Conservation (phyloP, 2,797 vertebrate species). For the Thunnus albacares region DNA sequence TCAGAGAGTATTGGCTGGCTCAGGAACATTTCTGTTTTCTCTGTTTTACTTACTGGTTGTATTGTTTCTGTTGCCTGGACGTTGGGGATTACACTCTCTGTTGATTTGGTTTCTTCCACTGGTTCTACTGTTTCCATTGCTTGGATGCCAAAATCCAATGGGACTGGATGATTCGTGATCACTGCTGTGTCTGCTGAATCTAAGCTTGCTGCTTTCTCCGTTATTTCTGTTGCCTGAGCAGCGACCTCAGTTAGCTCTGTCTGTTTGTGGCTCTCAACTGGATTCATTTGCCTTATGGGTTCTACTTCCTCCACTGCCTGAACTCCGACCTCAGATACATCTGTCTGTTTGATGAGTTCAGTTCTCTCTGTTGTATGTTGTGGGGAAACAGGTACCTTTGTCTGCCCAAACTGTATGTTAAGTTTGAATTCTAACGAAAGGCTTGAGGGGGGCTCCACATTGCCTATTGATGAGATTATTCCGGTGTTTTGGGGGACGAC, state of each 20-base stretch:
- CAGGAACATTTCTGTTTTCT: conserved; percentile 21
- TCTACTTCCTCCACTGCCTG: conserved; percentile 43
- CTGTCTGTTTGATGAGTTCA: conserved; percentile 20
- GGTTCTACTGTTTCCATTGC: conserved; percentile 18
- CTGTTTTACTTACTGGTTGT: conserved; percentile 29
- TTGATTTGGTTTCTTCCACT: conserved; percentile 35
- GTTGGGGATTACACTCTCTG: conserved; percentile 20
- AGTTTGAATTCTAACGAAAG: conserved; percentile 74
- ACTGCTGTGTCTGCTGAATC: conserved; percentile 10
- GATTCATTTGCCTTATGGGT: conserved; percentile 10
- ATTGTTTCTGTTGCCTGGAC: conserved; percentile 31
- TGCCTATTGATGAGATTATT: conserved; percentile 57
- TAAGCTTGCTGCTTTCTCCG: not conserved
- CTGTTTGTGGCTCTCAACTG: conserved; percentile 3
- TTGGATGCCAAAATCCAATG: conserved; percentile 27
- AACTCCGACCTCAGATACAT: conserved; percentile 29
- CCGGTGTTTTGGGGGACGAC: conserved; percentile 59
- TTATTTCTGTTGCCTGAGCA: conserved; percentile 49
- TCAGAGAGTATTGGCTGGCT: conserved; percentile 16
- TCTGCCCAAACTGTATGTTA: conserved; percentile 71
- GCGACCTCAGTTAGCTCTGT: conserved; percentile 18
- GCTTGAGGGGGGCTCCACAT: conserved; percentile 65
- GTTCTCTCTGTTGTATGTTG: not conserved
- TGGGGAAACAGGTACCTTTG: conserved; percentile 17
- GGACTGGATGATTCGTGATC: conserved; percentile 9